A percentile compares a stretch with the other conserved stretches of the same genome.
Evolutionary conservation across 1,140 invertebrate species (phyloP).

Genomic region (Aplysia californica): DNA sequence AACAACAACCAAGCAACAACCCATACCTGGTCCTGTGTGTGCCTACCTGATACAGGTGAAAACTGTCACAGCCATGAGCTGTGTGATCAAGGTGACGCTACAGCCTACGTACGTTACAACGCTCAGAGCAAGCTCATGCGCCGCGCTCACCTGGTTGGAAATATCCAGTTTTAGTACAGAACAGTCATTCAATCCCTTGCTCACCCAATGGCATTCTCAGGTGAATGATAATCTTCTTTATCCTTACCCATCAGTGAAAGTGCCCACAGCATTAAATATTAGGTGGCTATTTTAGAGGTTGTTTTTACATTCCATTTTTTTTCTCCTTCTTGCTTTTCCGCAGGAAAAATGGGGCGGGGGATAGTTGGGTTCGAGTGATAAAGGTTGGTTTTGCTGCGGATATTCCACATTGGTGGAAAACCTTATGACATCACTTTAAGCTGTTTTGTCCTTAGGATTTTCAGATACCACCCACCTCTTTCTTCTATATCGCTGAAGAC

Average conservation of each 20-base stretch:
- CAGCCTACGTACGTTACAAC: conserved; percentile 60
- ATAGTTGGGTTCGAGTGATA: too few species aligned
- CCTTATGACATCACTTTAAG: too few species aligned
- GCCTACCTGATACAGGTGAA: conserved; percentile 55
- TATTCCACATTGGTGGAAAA: too few species aligned
- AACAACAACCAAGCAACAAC: too few species aligned
- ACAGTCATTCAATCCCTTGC: too few species aligned
- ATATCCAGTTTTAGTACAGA: neutral
- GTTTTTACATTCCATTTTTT: neutral
- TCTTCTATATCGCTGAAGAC: too few species aligned
- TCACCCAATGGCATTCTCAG: neutral
- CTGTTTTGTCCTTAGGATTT: too few species aligned
- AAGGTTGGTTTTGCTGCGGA: too few species aligned
- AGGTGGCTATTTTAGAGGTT: neutral
- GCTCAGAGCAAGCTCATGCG: conserved; percentile 39
- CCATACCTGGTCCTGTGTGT: too few species aligned
- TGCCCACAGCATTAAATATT: neutral
- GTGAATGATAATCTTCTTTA: neutral
- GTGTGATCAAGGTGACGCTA: conserved; percentile 45
- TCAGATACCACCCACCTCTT: too few species aligned
- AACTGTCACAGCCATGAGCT: conserved; percentile 52
- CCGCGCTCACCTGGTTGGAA: conserved; percentile 35
- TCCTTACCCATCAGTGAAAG: neutral
- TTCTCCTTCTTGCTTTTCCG: neutral
- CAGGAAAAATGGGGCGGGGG: too few species aligned